These are phyloP conservation scores for Lagenorhynchus albirostris DNA, from an alignment of 2,113 vertebrate genomes.

Conservation along the genomic window DNA sequence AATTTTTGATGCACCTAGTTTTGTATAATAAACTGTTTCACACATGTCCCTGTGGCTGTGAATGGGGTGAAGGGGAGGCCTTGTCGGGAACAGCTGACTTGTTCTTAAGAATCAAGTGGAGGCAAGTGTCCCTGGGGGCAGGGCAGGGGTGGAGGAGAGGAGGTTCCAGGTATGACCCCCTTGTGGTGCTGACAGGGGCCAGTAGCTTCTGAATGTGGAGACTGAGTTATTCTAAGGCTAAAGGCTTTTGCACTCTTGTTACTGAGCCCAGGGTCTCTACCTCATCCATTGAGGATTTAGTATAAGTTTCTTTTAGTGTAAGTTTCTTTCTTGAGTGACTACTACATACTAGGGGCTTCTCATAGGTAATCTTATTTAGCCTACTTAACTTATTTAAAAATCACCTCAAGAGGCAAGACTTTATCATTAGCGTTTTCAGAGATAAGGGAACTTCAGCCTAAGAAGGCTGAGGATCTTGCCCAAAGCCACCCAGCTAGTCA, in stretches of 20 bases:
- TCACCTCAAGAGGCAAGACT: neutral
- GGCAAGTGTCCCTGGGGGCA: neutral
- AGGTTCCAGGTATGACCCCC: neutral
- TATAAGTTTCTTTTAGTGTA: neutral
- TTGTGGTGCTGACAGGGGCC: neutral
- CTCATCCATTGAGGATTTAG: neutral
- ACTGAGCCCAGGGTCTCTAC: neutral
- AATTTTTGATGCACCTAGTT: constrained; percentile 68
- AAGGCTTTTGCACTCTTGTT: neutral
- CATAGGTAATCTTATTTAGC: neutral
- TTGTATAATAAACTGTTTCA: constrained; percentile 76
- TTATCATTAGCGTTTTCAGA: neutral
- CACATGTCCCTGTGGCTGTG: constrained; percentile 35
- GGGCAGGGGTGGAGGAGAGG: neutral
- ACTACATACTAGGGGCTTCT: neutral
- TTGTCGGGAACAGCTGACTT: neutral
- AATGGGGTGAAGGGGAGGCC: neutral
- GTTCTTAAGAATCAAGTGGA: neutral
- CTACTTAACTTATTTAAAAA: neutral
- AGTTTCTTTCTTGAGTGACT: neutral
- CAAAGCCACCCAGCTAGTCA: neutral
- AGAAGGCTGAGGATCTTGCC: neutral
- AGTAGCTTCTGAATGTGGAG: neutral
- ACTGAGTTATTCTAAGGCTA: neutral
- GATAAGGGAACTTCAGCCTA: neutral